phyloP scores from a whole-genome alignment of 2,113 vertebrate genomes.

The Prunella himalayana region DNA sequence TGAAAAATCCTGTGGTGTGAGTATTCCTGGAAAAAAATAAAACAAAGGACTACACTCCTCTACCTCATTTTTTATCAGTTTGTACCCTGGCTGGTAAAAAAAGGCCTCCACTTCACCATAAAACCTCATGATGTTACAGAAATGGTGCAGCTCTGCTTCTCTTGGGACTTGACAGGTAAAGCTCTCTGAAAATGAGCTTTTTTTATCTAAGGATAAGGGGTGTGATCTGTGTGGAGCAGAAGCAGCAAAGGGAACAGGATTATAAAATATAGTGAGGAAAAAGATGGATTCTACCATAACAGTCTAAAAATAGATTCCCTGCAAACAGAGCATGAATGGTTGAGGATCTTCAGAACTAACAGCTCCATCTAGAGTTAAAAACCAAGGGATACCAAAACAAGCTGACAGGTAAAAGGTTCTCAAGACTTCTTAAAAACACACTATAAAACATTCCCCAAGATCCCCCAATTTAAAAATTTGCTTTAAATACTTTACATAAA shows the following conservation, averaged over 20 bases:
- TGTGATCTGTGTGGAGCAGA: not conserved
- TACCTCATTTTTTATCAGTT: not conserved
- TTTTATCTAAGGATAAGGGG: not conserved
- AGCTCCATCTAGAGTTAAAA: slow-evolving; percentile 72
- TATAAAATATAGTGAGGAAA: not conserved
- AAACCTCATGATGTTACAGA: not conserved
- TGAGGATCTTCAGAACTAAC: slow-evolving; percentile 21
- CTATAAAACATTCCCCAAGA: not conserved
- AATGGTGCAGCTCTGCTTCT: not conserved
- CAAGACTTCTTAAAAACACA: not conserved
- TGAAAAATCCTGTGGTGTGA: not conserved
- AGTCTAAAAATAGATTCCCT: slow-evolving; percentile 5
- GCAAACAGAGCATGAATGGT: not conserved
- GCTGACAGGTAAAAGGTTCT: not conserved
- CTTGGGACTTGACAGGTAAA: not conserved
- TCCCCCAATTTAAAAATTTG: not conserved
- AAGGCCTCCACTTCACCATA: not conserved
- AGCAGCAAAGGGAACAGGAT: not conserved
- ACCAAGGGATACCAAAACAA: not conserved
- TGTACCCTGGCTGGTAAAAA: not conserved
- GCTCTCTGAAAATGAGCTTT: not conserved
- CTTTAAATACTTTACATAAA: not conserved
- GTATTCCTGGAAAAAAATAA: not conserved
- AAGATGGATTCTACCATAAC: not conserved
- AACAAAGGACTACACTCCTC: not conserved